Conservation (phyloP, 2,888 invertebrate genomes). For the Aethes cnicana region DNA sequence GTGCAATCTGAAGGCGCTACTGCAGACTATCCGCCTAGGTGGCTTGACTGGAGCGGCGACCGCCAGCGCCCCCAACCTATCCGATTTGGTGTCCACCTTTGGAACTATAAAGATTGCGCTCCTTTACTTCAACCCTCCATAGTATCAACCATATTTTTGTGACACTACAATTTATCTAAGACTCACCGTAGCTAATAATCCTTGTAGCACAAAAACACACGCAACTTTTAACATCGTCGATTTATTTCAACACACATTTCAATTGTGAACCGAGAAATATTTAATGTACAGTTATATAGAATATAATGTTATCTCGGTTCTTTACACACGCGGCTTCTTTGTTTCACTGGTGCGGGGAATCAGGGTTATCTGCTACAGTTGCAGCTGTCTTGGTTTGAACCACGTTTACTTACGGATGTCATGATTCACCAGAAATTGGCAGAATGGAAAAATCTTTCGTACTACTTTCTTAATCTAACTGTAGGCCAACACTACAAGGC, state of each 20-base stretch:
- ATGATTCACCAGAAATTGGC: too few relatives aligned
- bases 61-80: too few relatives aligned
- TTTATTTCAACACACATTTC: conserved; percentile 22
- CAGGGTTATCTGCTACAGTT: too few relatives aligned
- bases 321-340: conserved; percentile 8
- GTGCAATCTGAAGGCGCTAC: too few relatives aligned
- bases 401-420: background rate
- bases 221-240: background rate
- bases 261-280: conserved; percentile 3
- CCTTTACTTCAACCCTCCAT: background rate
- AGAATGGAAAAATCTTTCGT: too few relatives aligned
- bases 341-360: too few relatives aligned
- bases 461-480: too few relatives aligned
- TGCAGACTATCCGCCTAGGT: too few relatives aligned
- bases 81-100: too few relatives aligned
- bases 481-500: too few relatives aligned
- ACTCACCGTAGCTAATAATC: conserved; percentile 9
- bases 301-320: conserved; percentile 10
- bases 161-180: background rate
- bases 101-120: too few relatives aligned
- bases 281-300: conserved; percentile 12
- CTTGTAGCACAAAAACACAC: conserved; percentile 1
- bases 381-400: background rate
- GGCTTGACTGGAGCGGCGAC: too few relatives aligned
- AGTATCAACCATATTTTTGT: background rate